Evolutionary conservation across 2,888 invertebrate species (phyloP).

Genomic region (Hypomecis atomaria): DNA sequence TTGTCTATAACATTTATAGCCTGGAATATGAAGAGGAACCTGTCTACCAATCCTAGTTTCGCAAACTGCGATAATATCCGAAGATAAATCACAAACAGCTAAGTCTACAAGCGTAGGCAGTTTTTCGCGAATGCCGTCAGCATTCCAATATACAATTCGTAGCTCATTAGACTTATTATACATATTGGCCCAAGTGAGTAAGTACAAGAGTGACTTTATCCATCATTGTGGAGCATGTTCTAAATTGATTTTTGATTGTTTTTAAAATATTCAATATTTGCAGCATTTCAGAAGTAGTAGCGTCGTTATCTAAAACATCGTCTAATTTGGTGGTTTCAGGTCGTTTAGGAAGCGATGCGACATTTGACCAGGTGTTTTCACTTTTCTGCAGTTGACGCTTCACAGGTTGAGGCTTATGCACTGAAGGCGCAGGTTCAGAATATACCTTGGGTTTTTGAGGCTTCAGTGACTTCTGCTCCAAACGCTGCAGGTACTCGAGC

Average conservation of each 20-base stretch:
- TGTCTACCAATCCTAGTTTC: conserved; percentile 6
- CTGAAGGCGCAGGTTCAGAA: not conserved
- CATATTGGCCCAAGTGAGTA: conserved; percentile 3
- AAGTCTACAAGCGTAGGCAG: conserved; percentile 5
- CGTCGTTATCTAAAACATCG: not conserved
- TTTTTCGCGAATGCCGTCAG: conserved; percentile 13
- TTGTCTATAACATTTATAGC: conserved; percentile 14
- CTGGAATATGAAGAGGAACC: not conserved
- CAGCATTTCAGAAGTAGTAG: conserved; percentile 3
- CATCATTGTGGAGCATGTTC: conserved; percentile 10
- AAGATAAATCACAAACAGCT: conserved; percentile 6
- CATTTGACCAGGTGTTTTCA: not conserved
- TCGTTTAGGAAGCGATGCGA: not conserved
- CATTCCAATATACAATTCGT: conserved; percentile 16
- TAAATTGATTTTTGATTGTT: conserved; percentile 11
- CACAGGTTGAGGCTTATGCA: not conserved
- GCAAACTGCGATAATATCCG: conserved; percentile 8
- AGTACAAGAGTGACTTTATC: conserved; percentile 13
- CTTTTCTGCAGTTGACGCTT: not conserved
- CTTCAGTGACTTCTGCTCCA: conserved; percentile 1
- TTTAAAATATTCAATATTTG: not conserved
- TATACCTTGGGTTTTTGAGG: not conserved
- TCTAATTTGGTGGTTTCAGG: not conserved
- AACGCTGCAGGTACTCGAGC: conserved; percentile 6
- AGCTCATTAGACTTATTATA: conserved; percentile 13